These are phyloP conservation scores for Rhimphoctona megacephalus DNA, from an alignment of 2,888 invertebrate genomes.

Conservation along the genomic window DNA sequence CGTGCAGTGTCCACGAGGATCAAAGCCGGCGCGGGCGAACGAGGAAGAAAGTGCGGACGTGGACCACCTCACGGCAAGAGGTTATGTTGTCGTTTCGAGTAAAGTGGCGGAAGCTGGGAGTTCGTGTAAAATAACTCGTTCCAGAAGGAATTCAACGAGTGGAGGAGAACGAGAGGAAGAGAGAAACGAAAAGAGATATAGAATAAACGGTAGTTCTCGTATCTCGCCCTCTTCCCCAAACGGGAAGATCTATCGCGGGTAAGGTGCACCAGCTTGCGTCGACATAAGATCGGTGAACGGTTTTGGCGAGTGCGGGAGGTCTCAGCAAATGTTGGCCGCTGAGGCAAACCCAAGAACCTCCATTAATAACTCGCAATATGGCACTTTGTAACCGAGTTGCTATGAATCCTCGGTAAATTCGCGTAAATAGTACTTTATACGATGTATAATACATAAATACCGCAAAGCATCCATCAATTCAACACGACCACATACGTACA, in stretches of 20 bases:
- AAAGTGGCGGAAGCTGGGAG: constrained; percentile 62
- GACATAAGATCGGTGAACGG: constrained; percentile 72
- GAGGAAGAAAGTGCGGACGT: constrained; percentile 55
- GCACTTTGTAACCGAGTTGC: constrained; percentile 70
- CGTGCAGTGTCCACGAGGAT: constrained; percentile 69
- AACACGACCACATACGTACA: neutral
- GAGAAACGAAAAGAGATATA: constrained; percentile 2
- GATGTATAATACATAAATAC: constrained; percentile 19
- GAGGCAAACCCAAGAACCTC: constrained; percentile 71
- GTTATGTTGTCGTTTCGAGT: constrained; percentile 65
- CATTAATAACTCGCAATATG: constrained; percentile 74
- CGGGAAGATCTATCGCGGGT: constrained; percentile 68
- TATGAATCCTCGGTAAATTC: constrained; percentile 65
- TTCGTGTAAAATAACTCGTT: constrained; percentile 60
- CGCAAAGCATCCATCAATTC: constrained; percentile 8
- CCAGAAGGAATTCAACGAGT: constrained; percentile 25
- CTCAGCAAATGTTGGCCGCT: constrained; percentile 47
- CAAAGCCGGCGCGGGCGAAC: constrained; percentile 64
- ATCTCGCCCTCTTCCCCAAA: constrained; percentile 29
- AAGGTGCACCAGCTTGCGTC: constrained; percentile 72
- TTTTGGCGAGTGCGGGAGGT: constrained; percentile 64
- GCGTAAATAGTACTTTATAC: constrained; percentile 62
- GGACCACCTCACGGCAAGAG: constrained; percentile 69
- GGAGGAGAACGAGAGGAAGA: neutral
- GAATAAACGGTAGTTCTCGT: constrained; percentile 36